Evolutionary conservation across 1,140 invertebrate species (phyloP).

Genomic region (Bradynema listronoti): DNA sequence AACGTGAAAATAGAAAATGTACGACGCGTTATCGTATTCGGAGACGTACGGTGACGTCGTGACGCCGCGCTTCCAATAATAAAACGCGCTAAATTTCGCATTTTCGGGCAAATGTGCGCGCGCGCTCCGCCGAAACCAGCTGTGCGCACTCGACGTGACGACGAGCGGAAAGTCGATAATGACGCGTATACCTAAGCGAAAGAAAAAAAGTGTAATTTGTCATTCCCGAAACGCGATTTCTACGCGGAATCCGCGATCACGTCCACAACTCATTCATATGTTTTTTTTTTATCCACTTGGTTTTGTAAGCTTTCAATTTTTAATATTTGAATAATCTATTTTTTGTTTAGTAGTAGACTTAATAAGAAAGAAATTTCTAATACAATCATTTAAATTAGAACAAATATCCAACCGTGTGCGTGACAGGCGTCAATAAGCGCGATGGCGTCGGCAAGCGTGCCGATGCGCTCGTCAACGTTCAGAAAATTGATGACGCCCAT

Average conservation of each 20-base stretch:
- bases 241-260: too few relatives aligned
- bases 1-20: constrained; percentile 35
- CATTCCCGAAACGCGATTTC: too few relatives aligned
- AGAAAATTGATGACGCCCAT: constrained; percentile 39
- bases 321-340: not conserved
- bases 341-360: not conserved
- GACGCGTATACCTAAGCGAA: constrained; percentile 4
- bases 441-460: constrained; percentile 33
- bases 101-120: constrained; percentile 41
- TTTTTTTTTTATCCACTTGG: not conserved
- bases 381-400: too few relatives aligned
- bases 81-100: constrained; percentile 33
- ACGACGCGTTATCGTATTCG: constrained; percentile 22
- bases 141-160: constrained; percentile 47
- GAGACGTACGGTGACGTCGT: constrained; percentile 34
- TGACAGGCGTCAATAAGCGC: constrained; percentile 51
- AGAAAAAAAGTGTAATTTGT: too few relatives aligned
- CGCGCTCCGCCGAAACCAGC: constrained; percentile 45
- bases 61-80: constrained; percentile 43
- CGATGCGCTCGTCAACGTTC: constrained; percentile 38
- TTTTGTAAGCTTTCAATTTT: too few relatives aligned
- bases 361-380: not conserved
- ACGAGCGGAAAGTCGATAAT: constrained; percentile 47
- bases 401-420: constrained; percentile 20
- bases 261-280: too few relatives aligned